These are phyloP conservation scores for Strigamia crassipes DNA, from an alignment of 2,888 invertebrate genomes.

Conservation along the genomic window DNA sequence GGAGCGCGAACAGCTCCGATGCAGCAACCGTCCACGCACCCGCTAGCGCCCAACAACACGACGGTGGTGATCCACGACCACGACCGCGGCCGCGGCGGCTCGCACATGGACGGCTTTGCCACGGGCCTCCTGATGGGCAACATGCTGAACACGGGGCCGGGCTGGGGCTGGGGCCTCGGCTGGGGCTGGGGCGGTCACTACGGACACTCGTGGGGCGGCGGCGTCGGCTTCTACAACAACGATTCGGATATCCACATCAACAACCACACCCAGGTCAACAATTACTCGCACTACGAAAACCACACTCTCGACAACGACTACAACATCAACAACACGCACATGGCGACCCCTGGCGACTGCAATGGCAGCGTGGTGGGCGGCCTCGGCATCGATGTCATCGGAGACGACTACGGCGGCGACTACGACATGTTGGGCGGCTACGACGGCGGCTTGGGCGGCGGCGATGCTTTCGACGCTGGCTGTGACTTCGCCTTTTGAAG, in stretches of 20 bases:
- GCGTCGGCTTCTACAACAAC: conserved; percentile 45
- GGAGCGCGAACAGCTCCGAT: neutral
- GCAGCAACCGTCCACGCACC: neutral
- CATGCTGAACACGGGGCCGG: conserved; percentile 26
- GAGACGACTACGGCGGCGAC: neutral
- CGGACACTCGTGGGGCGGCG: conserved; percentile 44
- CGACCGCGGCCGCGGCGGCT: neutral
- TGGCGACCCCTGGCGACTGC: neutral
- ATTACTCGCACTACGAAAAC: conserved; percentile 33
- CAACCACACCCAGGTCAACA: conserved; percentile 37
- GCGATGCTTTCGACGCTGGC: conserved; percentile 24
- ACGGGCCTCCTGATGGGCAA: conserved; percentile 29
- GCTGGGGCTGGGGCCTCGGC: conserved; percentile 31
- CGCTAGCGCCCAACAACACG: neutral
- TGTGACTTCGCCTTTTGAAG: conserved; percentile 44
- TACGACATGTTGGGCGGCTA: neutral
- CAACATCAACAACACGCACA: neutral
- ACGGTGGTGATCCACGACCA: conserved; percentile 30
- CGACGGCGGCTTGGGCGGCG: neutral
- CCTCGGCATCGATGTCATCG: conserved; percentile 9
- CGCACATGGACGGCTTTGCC: conserved; percentile 44
- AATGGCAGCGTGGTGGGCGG: conserved; percentile 1
- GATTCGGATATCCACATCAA: conserved; percentile 41
- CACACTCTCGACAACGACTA: conserved; percentile 30
- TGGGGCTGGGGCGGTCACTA: conserved; percentile 23